phyloP scores from a whole-genome alignment of 2,797 vertebrate genomes.

The Coranthus polyacanthus region DNA sequence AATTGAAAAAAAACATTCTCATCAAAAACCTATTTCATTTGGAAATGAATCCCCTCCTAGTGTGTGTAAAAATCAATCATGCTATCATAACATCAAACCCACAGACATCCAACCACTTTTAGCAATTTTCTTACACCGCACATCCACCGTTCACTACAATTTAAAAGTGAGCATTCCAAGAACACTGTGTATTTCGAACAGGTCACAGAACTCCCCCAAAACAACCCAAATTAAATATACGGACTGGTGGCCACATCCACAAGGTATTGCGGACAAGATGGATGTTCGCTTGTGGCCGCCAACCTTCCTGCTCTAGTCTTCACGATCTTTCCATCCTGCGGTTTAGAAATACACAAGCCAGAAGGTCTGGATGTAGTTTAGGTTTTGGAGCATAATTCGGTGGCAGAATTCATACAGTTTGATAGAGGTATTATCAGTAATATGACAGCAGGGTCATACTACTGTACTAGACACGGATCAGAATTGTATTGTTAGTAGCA shows the following conservation, averaged over 20 bases:
- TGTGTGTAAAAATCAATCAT: constrained; percentile 66
- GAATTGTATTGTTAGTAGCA: not conserved
- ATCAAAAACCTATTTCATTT: constrained; percentile 64
- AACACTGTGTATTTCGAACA: constrained; percentile 22
- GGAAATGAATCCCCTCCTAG: constrained; percentile 45
- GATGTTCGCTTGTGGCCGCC: constrained; percentile 44
- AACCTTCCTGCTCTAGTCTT: constrained; percentile 27
- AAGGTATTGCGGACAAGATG: constrained; percentile 51
- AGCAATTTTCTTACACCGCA: constrained; percentile 25
- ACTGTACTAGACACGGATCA: constrained; percentile 1
- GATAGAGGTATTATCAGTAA: not conserved
- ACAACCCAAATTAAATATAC: constrained; percentile 56
- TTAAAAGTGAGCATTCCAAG: constrained; percentile 15
- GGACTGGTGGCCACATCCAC: constrained; percentile 24
- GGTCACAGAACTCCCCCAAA: constrained; percentile 15
- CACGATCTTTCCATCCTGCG: constrained; percentile 48
- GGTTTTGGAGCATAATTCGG: constrained; percentile 14
- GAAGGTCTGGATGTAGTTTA: constrained; percentile 43
- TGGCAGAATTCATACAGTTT: constrained; percentile 9
- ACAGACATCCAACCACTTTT: constrained; percentile 37
- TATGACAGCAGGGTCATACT: not conserved
- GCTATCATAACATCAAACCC: constrained; percentile 33
- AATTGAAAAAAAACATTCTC: constrained; percentile 42
- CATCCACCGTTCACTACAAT: not conserved
- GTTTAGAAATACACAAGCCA: constrained; percentile 26